Evolutionary conservation across 2,888 invertebrate genomes (phyloP), one percentile per base, ranked within the genome.

Genomic region (Lapara coniferarum): DNA sequence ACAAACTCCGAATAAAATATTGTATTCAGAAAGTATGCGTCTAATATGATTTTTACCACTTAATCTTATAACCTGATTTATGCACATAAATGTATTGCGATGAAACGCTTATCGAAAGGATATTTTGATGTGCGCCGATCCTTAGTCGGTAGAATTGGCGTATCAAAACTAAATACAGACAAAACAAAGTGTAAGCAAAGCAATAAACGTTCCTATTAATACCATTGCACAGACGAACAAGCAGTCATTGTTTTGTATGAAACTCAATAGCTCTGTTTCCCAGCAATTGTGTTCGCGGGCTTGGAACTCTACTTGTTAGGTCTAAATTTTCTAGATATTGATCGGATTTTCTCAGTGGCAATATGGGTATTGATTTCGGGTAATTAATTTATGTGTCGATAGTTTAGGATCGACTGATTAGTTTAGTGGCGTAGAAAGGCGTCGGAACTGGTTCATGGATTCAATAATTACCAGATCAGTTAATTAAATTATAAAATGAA

Each of bases 81-180:
- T 37, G 37, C 37, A 37, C 37, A 6, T 37, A 37, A 37, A 37
- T 37, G 7, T 8, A 37, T 7, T 37, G 37, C 4, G 1, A 37
- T 37, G 37, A 5, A 37, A 37, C 8, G 37, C 37, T 2, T 8
- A 37, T 5, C 37, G 37, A 37, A 37, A 37, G 3, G 37, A 37
- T 37, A 37, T 5, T 37, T 51, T 19, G 4, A 19, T 55, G 55
- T 55, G 55, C 10, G 19, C 55, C 19, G 0, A 55, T 37, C 55
- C 16, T 55, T 2, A 55, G 19, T 4, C 10, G 44, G 10, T 59
- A 16, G 14, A 59, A 46, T 59, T 16, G 59, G n/a, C 55, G 55
- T 55, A 59, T 44, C n/a, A 58, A 53, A 58, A 58, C 44, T 59
- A 59, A 59, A 59, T 16, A 12, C 59, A 46, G 37, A 37, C 58